Evolutionary conservation across 2,888 invertebrate species (phyloP).

Genomic region (Euclidia mi): DNA sequence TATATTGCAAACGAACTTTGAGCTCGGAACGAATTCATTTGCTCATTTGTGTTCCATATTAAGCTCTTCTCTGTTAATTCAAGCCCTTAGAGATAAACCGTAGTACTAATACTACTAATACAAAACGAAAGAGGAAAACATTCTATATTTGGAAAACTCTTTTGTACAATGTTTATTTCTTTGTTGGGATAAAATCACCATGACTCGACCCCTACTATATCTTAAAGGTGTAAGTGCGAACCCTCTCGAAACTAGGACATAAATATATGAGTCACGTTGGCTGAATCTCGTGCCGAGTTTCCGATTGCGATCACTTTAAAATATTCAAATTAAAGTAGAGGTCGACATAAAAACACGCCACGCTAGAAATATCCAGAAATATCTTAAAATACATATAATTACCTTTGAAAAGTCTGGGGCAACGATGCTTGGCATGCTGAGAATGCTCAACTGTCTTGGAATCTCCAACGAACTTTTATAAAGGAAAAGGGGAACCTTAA

Average conservation of each 20-base stretch:
- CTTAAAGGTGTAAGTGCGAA: conserved; percentile 10
- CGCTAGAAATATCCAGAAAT: conserved; percentile 8
- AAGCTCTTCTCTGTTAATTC: too few relatives aligned
- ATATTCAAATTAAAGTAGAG: conserved; percentile 22
- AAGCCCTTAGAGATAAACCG: too few relatives aligned
- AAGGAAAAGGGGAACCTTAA: conserved; percentile 4
- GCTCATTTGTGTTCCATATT: too few relatives aligned
- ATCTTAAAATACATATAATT: conserved; percentile 12
- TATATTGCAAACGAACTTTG: too few relatives aligned
- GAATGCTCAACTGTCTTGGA: conserved; percentile 8
- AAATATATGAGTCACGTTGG: conserved; percentile 20
- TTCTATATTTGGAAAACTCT: conserved; percentile 1
- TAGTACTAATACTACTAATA: too few relatives aligned
- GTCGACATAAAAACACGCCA: conserved; percentile 12
- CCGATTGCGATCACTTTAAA: conserved; percentile 22
- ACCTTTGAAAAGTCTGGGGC: conserved; percentile 12
- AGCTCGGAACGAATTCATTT: too few relatives aligned
- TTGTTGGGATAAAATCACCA: conserved; percentile 11
- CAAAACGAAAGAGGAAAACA: not conserved
- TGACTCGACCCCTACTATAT: conserved; percentile 10
- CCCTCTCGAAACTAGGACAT: conserved; percentile 4
- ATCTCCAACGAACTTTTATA: conserved; percentile 11
- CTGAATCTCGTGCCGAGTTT: conserved; percentile 17
- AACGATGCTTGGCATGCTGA: conserved; percentile 6
- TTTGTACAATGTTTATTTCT: conserved; percentile 5